phyloP scores from a whole-genome alignment of 2,113 vertebrate species.

The Chlamydotis undulata region DNA sequence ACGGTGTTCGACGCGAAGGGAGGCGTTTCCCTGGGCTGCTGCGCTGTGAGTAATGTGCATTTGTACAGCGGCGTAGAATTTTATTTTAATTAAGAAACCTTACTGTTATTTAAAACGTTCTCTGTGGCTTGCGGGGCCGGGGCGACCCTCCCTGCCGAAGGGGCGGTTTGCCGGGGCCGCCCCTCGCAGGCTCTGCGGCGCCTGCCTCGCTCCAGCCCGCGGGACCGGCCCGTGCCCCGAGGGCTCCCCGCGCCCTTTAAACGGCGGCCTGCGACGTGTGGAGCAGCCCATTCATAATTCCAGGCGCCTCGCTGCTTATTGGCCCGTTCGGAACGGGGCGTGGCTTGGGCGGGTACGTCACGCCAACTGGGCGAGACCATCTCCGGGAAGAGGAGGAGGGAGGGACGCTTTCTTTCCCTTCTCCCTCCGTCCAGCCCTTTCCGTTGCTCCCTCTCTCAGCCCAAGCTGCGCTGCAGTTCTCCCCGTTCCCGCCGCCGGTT shows the following conservation, averaged over 20 bases:
- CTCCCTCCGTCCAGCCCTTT: accelerated
- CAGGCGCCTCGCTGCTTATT: conserved; percentile 25
- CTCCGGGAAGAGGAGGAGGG: neutral
- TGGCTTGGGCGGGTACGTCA: accelerated
- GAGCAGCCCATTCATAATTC: conserved; percentile 54
- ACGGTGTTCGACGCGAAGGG: neutral
- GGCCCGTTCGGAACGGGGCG: neutral
- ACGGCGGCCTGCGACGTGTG: neutral
- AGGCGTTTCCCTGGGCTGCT: neutral
- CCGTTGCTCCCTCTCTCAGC: accelerated
- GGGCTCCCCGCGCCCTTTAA: neutral
- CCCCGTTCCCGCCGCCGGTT: accelerated
- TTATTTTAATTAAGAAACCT: neutral
- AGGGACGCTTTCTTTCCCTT: accelerated
- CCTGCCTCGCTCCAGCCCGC: neutral
- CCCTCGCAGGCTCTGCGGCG: no score
- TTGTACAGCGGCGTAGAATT: conserved; percentile 24
- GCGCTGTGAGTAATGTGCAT: conserved; percentile 31
- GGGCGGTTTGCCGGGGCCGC: neutral
- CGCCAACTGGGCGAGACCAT: neutral
- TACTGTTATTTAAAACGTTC: neutral
- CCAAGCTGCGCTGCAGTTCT: accelerated
- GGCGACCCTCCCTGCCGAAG: no score
- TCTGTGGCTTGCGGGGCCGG: neutral
- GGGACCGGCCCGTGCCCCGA: neutral